Evolutionary conservation across 1,140 invertebrate genomes (phyloP), one percentile per base, ranked within the genome.

Genomic region (Caenorhabditis inopinata): DNA sequence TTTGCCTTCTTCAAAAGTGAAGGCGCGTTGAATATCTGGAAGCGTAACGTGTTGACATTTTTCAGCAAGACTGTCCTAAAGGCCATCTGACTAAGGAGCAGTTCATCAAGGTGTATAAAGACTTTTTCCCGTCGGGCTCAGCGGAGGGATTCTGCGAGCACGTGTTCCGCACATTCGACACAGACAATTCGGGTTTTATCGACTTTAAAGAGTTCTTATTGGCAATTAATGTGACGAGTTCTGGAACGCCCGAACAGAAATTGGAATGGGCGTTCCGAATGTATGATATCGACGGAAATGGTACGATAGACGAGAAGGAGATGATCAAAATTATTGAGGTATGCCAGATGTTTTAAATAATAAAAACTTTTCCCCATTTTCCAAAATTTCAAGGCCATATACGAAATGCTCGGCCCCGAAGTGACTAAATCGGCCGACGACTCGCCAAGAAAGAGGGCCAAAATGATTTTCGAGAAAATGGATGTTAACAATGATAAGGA

Each of bases 131-230:
- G 12, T 95, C 94, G 86, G 96, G 97, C 75, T 96, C 97, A 88
- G 96, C 96, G 23, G 95, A 98, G 89, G 95, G 97, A 90, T 99
- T 99, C 90, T 98, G 96, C 89, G 95, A 98, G 88, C 96, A 99
- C 89, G 96, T 99, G 16, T 99, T 98, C 90, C 92, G 96, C 85
- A 98, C 96, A 91, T 99, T 98, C 90, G 86, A 88, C 74, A 96
- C 96, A 93, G 96, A 98, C 90, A 96, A 97, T 48, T 80, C 75
- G 90, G 96, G 95, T 83, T 96, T 95, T 90, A 97, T 97, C 89
- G 95, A 96, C 88, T 92, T 92, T 81, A 92, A 96, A 94, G 95
- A 58, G 35, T 97, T 97, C 90, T 91, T 97, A 85, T 91, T 96
- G 89, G 96, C 96, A 85, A 98, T 98, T 89, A 97, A 97, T 90